Base-by-base conservation (phyloP, 2,797 vertebrate genomes). In the Coreius guichenoti region DNA sequence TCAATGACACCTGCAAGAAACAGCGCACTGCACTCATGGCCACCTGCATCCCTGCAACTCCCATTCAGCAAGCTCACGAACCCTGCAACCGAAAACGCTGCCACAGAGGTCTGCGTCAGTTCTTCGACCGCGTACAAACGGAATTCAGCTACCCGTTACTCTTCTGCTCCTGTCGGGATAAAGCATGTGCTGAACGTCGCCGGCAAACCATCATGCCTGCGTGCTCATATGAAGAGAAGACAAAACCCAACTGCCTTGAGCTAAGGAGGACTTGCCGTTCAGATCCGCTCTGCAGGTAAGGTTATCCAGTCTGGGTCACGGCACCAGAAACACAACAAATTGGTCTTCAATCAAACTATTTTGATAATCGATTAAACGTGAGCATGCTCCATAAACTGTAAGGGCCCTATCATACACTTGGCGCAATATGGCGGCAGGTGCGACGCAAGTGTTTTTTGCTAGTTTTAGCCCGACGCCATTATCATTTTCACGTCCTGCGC, bases 91-190 rank as follows among this genome's bases (percentile, higher is more conserved):
- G 96, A 31, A 96, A 97, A 86, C 94, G 95, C 84, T 99, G 98
- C 93, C 98, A 98, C 94, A 97, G 97, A 92, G 96, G 96, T 0
- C 95, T 99, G 91, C 95, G 97, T 63, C 97, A 97, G 94, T 99
- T 99, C 91, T 98, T 99, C 0, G 98, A 99, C 92, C 96, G 97
- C 0, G 97, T 99, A 26, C 96, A 97, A 81, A 92, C 94, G 47
- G 97, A 98, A 90, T 95, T 97, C 86, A 98, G 96, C 91, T 98
- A 97, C 93, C 97, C 97, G 4, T 94, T 99, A 90, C 96, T 99
- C 83, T 99, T 99, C 95, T 99, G 98, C 94, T 96, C 97, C 13
- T 99, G 98, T 88, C 93, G 93, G 51, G 96, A 99, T 92, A 95
- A 95, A 90, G 97, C 97, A 0, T 99, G 98, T 0, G 98, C 97